Percentiles rank a stretch among this genome's conserved stretches.
These are phyloP conservation scores for Hyperoplus lanceolatus DNA, from an alignment of 2,797 vertebrate species.

Conservation along the genomic window DNA sequence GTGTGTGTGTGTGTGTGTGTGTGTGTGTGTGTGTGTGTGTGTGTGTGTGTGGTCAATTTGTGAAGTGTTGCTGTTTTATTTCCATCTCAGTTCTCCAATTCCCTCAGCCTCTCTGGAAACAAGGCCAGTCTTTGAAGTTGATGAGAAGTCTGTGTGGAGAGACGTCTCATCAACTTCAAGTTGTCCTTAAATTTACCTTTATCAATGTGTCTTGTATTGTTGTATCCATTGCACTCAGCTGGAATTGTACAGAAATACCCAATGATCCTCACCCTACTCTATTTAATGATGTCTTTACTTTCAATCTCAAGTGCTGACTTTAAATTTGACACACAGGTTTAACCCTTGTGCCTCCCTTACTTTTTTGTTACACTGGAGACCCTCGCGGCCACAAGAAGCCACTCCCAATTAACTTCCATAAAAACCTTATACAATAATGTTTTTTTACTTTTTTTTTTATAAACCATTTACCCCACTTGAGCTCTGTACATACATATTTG, in stretches of 20 bases:
- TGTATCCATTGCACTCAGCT: constrained; percentile 8
- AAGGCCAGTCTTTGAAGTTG: constrained; percentile 33
- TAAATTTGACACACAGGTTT: not conserved
- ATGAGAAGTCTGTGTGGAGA: not conserved
- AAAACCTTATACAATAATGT: too few species aligned
- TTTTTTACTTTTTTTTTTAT: too few species aligned
- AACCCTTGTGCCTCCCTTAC: too few species aligned
- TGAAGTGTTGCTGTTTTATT: constrained; percentile 32
- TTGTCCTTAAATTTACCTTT: constrained; percentile 19
- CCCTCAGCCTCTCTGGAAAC: constrained; percentile 33
- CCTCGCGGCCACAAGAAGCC: too few species aligned
- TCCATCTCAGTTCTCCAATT: not conserved
- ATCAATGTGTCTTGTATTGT: not conserved
- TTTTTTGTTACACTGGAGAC: too few species aligned
- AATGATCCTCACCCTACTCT: not conserved
- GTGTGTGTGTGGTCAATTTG: constrained; percentile 4
- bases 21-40: constrained; percentile 6
- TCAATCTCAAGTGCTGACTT: not conserved
- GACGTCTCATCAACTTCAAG: constrained; percentile 20
- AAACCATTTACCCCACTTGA: too few species aligned
- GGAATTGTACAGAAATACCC: too few species aligned
- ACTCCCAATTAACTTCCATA: too few species aligned
- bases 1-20: constrained; percentile 3
- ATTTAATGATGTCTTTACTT: not conserved
- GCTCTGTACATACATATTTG: too few species aligned